These are phyloP conservation scores for Orchesella flavescens DNA, from an alignment of 2,888 invertebrate genomes.

Conservation along the genomic window DNA sequence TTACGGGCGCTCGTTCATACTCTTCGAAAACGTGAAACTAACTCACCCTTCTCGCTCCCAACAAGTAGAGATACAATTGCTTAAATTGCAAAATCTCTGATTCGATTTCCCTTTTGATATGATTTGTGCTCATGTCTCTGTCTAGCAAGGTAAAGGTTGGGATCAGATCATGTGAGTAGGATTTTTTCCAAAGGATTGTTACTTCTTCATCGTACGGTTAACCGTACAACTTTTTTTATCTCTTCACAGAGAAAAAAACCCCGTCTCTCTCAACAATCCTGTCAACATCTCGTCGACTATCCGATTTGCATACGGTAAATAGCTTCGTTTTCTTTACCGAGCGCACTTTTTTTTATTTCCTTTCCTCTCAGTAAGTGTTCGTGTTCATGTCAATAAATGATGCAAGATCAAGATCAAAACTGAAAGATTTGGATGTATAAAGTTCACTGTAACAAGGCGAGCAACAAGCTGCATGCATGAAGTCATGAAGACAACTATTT, in stretches of 20 bases:
- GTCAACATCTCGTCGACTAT: conserved; percentile 19
- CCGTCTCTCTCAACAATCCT: conserved; percentile 6
- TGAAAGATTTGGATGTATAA: conserved; percentile 17
- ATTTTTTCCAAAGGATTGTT: background rate
- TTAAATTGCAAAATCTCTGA: background rate
- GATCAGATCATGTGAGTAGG: too few species aligned
- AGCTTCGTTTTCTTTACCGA: conserved; percentile 42
- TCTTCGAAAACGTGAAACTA: too few species aligned
- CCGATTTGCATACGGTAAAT: conserved; percentile 57
- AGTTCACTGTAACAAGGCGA: background rate
- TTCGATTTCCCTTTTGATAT: too few species aligned
- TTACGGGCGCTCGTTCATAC: too few species aligned
- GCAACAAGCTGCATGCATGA: conserved; percentile 20
- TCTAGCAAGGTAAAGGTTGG: too few species aligned
- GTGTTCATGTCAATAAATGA: conserved; percentile 61
- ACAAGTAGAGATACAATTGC: background rate
- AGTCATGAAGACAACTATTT: background rate
- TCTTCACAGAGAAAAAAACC: background rate
- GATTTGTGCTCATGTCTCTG: too few species aligned
- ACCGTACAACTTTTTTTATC: background rate
- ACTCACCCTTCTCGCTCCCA: too few species aligned
- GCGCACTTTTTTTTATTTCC: conserved; percentile 14
- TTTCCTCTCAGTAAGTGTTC: conserved; percentile 44
- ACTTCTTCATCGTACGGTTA: background rate
- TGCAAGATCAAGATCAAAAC: conserved; percentile 61